Conservation (phyloP, 2,888 invertebrate genomes). For the Penaeus monodon region DNA sequence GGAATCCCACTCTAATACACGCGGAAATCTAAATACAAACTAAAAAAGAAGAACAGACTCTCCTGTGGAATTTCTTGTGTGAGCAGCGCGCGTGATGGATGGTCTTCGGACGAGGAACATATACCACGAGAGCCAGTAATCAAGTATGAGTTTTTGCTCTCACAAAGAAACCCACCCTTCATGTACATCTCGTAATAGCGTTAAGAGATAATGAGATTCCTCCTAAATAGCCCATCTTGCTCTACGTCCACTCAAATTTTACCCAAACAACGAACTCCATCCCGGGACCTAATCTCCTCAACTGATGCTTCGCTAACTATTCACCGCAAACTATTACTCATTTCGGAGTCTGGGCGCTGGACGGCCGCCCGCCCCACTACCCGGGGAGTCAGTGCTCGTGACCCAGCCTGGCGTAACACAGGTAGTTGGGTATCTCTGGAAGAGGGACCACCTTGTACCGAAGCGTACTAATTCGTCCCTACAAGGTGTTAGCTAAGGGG, state of each 20-base stretch:
- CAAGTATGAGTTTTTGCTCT: background rate
- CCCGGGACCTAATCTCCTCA: slow-evolving; percentile 36
- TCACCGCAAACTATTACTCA: slow-evolving; percentile 47
- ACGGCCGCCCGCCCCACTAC: slow-evolving; percentile 27
- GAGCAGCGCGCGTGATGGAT: no score
- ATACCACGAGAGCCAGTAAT: no score
- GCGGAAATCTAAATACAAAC: no score
- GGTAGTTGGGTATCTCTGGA: slow-evolving; percentile 43
- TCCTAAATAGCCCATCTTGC: slow-evolving; percentile 28
- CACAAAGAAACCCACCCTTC: background rate
- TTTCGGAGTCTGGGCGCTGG: slow-evolving; percentile 24
- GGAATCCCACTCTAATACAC: no score
- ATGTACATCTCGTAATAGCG: background rate
- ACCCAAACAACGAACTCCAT: slow-evolving; percentile 27
- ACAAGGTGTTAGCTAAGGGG: slow-evolving; percentile 28
- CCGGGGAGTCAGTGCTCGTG: slow-evolving; percentile 25
- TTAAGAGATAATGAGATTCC: slow-evolving; percentile 1
- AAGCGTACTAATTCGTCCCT: slow-evolving; percentile 37
- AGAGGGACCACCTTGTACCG: slow-evolving; percentile 36
- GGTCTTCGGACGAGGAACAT: no score
- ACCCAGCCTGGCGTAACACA: slow-evolving; percentile 41
- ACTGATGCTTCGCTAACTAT: slow-evolving; percentile 37
- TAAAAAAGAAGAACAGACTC: no score
- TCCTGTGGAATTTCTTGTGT: no score
- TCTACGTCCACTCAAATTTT: slow-evolving; percentile 35